phyloP scores from a whole-genome alignment of 2,888 invertebrate species.

The Lymantria dispar region DNA sequence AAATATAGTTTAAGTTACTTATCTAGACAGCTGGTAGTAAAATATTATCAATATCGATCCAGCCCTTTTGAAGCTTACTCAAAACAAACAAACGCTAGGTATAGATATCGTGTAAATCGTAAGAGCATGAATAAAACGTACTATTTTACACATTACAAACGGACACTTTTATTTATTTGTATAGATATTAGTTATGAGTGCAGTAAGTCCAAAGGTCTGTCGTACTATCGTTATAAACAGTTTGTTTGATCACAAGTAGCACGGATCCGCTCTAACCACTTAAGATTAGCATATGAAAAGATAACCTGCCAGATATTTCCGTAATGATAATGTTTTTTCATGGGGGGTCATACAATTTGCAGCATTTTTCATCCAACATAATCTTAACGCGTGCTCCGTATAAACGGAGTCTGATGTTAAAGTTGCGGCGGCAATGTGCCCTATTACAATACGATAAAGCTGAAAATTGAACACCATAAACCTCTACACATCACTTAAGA shows the following conservation, averaged over 20 bases:
- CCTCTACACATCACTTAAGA: slow-evolving; percentile 78
- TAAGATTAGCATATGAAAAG: slow-evolving; percentile 76
- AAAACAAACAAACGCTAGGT: too few relatives aligned
- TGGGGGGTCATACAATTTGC: slow-evolving; percentile 75
- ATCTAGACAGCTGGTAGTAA: too few relatives aligned
- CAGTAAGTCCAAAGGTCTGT: not conserved
- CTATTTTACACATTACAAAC: too few relatives aligned
- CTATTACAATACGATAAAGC: slow-evolving; percentile 42
- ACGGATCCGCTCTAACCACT: slow-evolving; percentile 39
- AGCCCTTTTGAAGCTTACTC: too few relatives aligned
- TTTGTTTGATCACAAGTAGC: slow-evolving; percentile 30
- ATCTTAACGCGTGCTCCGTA: slow-evolving; percentile 70
- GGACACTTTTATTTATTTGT: too few relatives aligned
- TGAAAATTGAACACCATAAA: slow-evolving; percentile 45
- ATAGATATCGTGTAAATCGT: too few relatives aligned
- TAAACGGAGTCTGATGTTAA: slow-evolving; percentile 49
- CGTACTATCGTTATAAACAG: slow-evolving; percentile 27
- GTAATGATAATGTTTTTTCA: slow-evolving; percentile 78
- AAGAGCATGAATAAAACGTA: too few relatives aligned
- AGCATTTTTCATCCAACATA: slow-evolving; percentile 75
- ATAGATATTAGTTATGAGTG: not conserved
- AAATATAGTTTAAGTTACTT: too few relatives aligned
- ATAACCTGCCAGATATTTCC: slow-evolving; percentile 53
- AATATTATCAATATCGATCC: too few relatives aligned
- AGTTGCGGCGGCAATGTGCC: slow-evolving; percentile 28